phyloP scores from a whole-genome alignment of 2,888 invertebrate genomes.

The Incurvaria masculella region DNA sequence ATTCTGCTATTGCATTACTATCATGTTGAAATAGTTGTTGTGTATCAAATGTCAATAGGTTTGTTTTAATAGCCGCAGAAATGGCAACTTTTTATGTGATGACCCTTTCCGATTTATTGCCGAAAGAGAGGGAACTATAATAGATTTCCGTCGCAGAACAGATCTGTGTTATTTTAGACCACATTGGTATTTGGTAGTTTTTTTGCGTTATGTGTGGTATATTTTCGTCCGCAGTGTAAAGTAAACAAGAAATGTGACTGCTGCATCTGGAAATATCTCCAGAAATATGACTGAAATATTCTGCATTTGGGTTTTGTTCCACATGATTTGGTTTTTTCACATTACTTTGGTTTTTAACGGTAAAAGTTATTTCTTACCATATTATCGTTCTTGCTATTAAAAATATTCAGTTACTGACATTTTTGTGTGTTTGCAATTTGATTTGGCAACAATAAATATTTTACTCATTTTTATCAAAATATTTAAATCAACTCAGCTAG shows the following conservation, averaged over 20 bases:
- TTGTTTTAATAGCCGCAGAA: background rate
- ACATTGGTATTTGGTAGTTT: background rate
- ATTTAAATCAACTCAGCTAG: conserved; percentile 2
- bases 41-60: background rate
- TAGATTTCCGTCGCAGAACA: background rate
- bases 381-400: too few relatives aligned
- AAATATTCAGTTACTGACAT: too few relatives aligned
- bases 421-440: conserved; percentile 9
- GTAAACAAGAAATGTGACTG: background rate
- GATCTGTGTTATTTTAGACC: background rate
- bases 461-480: conserved; percentile 4
- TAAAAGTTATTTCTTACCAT: background rate
- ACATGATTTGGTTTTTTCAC: background rate
- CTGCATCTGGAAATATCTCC: background rate
- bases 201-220: background rate
- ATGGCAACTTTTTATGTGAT: background rate
- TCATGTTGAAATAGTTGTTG: too few relatives aligned
- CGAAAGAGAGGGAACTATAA: background rate
- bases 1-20: too few relatives aligned
- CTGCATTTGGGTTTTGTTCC: background rate
- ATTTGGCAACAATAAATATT: conserved; percentile 11
- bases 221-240: background rate
- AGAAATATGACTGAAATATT: background rate
- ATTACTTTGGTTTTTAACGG: background rate
- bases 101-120: background rate